Base-by-base conservation (phyloP, 92 coral and sea anemone species). In the Pocillopora grandis region DNA sequence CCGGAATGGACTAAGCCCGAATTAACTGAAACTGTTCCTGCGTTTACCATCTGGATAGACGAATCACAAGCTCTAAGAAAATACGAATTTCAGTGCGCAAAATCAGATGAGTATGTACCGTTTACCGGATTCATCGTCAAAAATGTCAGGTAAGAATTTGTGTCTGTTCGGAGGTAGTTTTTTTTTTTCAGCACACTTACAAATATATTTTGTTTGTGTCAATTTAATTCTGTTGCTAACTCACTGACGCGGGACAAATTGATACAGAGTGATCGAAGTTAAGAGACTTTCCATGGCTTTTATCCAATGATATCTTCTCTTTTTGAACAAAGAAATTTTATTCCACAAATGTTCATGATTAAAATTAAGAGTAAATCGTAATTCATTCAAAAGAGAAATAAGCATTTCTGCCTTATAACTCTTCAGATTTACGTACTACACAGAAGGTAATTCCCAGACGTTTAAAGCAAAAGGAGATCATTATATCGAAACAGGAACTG, bases 381-480 rank as follows among this genome's bases (percentile, higher is more conserved):
- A 42, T 42, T 42, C 52, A 42, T 42, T 42, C 4, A 42, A 42
- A 7, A 42, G 52, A 42, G 52, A 3, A 42, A 42, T 42, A 42
- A 42, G 4, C 52, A 42, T 42, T 42, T 1, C 5, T 42, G 52
- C 0, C 6, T 70, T 83, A 70, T 35, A 35, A 2, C 9, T 33
- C 52, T 75, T 11, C 49, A 96, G 99, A 82, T 92, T 96, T 57
- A 84, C 92, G 13, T 96, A 94, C 68, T 96, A 94, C 84, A 94
- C 98, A 33, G 99, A 95, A 58, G 99, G 98, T 15, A 90, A 90
- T 71, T 78, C 87, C 1, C 90, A 90, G 91, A 92, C 99, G 12
- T 96, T 96, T 75, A 95, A 96, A 81, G 99, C 99, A 70, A 96
- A 93, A 49, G 99, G 99, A 9, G 84, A 90, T 63, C 89, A 90